Conservation (phyloP, 2,888 invertebrate species). For the Nezara viridula region DNA sequence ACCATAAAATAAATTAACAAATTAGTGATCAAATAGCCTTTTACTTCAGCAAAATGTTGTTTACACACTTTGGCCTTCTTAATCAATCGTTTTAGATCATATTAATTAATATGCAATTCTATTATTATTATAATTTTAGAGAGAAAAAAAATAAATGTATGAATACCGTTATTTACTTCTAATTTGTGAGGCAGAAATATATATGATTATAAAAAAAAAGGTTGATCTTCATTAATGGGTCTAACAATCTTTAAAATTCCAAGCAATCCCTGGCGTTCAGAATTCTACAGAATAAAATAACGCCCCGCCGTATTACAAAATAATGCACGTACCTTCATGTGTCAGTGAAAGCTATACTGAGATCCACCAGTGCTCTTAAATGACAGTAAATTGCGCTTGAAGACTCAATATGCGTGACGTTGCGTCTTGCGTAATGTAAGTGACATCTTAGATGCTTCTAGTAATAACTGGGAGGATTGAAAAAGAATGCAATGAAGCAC, state of each 20-base stretch:
- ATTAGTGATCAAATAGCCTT: too few species aligned
- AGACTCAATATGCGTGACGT: constrained; percentile 23
- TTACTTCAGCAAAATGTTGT: too few species aligned
- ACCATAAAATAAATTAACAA: too few species aligned
- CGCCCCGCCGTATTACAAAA: constrained; percentile 10
- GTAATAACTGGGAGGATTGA: background rate
- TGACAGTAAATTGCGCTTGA: constrained; percentile 34
- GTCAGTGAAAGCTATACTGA: background rate
- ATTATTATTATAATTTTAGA: too few species aligned
- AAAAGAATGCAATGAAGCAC: background rate
- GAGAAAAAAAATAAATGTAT: too few species aligned
- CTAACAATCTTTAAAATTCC: background rate
- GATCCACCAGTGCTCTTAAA: constrained; percentile 37
- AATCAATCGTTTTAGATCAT: too few species aligned
- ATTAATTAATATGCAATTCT: too few species aligned
- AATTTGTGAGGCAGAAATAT: too few species aligned
- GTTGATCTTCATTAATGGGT: too few species aligned
- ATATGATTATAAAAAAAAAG: too few species aligned
- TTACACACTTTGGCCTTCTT: too few species aligned
- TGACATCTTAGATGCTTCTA: background rate
- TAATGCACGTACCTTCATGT: constrained; percentile 22
- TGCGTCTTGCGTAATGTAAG: background rate
- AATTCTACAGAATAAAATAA: constrained; percentile 9
- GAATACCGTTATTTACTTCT: too few species aligned
- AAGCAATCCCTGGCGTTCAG: background rate